Base-by-base conservation (phyloP, 2,888 invertebrate species). In the Monopis laevigella region DNA sequence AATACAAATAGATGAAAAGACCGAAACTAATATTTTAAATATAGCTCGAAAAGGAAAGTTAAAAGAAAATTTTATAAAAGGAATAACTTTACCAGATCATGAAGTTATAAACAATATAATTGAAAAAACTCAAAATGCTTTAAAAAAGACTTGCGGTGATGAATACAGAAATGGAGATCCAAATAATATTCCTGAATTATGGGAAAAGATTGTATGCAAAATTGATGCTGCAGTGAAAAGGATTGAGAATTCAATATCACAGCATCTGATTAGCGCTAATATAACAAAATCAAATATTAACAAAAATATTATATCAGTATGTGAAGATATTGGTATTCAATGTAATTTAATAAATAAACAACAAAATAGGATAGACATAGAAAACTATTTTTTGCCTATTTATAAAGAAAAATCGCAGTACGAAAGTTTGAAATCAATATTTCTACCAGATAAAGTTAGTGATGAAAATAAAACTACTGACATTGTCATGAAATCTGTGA, bases 141-240 rank as follows among this genome's bases (percentile, higher is more conserved):
- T 57, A 32, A 54, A 48, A 39, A 56, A 48, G 46, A 42, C 47
- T 1, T 53, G 50, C 46, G 47, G 54, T 2, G 56, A 62, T n/a
- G 63, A 64, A 39, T 41, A 44, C 1, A 50, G 48, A 34, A 45
- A 45, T n/a, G 49, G 45, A 13, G 47, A 51, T 38, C 55, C 60
- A 3, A 45, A 48, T 1, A 55, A 53, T 42, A 44, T 62, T 6
- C 41, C 51, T 11, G 67, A 72, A 8, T 50, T 77, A 16, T 69
- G 62, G 65, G 65, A 72, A 3, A 61, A 53, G 42, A 45, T 77
- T 4, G 52, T 56, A 3, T 21, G 53, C 45, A 51, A 59, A 2
- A 43, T 78, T 32, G 72, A 77, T 42, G 40, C 56, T 18, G 54
- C 66, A 39, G 48, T 71, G 0, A 62, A 58, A 49, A 62, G 51